Conservation (phyloP, 92 coral and sea anemone species). For the Montipora capitata region DNA sequence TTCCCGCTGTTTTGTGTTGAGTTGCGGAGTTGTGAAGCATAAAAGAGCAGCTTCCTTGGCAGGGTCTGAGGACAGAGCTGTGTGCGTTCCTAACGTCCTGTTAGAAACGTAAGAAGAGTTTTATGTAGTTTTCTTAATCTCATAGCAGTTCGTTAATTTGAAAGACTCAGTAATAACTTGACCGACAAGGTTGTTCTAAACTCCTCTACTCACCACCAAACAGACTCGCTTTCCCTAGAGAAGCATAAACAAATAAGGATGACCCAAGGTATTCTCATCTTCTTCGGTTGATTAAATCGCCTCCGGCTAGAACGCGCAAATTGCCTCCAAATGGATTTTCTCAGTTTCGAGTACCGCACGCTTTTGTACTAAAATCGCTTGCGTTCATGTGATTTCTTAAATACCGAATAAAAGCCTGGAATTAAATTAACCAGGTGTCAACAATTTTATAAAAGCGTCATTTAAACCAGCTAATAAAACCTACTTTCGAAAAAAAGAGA, state of each 20-base stretch:
- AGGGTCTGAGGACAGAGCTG: conserved; percentile 85
- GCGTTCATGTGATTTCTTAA: conserved; percentile 65
- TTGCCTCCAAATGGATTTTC: conserved; percentile 32
- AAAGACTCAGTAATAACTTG: neutral
- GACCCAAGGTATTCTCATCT: conserved; percentile 62
- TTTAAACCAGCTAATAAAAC: conserved; percentile 84
- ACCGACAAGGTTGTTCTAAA: conserved; percentile 4
- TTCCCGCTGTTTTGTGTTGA: conserved; percentile 89
- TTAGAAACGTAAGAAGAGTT: neutral
- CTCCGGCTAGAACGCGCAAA: conserved; percentile 9
- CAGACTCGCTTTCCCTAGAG: conserved; percentile 62
- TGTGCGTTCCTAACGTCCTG: conserved; percentile 92
- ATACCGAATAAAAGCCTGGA: conserved; percentile 82
- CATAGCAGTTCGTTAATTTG: neutral
- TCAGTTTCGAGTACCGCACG: conserved; percentile 10
- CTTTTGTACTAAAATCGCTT: conserved; percentile 14
- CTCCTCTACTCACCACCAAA: conserved; percentile 89
- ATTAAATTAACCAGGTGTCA: conserved; percentile 95
- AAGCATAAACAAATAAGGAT: conserved; percentile 68
- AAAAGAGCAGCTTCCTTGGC: conserved; percentile 82
- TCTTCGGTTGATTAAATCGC: conserved; percentile 8
- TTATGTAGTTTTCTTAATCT: neutral
- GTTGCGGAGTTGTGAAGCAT: conserved; percentile 86
- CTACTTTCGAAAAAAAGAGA: conserved; percentile 75
- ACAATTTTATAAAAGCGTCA: conserved; percentile 89